phyloP scores from a whole-genome alignment of 2,888 invertebrate genomes.

The Galerucella calmariensis region DNA sequence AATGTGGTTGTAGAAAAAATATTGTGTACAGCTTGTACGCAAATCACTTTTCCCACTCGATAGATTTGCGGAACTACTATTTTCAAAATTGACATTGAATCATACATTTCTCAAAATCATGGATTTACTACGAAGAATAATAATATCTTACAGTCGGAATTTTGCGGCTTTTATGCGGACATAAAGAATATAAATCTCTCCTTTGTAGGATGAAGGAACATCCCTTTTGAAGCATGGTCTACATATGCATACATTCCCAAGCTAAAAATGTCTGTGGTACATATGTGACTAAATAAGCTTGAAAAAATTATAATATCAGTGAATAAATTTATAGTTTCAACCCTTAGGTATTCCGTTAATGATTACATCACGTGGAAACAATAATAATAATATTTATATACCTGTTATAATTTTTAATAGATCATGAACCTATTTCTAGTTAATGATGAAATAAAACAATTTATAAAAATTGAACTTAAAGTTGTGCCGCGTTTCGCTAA shows the following conservation, averaged over 20 bases:
- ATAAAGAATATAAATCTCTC: constrained; percentile 20
- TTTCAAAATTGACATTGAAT: no score
- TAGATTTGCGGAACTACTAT: no score
- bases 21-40: no score
- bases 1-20: no score
- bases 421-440: no score
- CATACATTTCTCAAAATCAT: background rate
- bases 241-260: constrained; percentile 26
- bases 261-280: constrained; percentile 19
- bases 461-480: no score
- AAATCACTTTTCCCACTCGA: no score
- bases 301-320: background rate
- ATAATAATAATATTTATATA: no score
- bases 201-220: constrained; percentile 14
- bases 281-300: constrained; percentile 13
- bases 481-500: no score
- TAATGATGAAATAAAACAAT: no score
- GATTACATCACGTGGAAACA: no score
- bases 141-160: background rate
- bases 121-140: background rate
- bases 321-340: background rate
- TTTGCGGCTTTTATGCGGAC: background rate
- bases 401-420: no score
- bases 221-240: constrained; percentile 22
- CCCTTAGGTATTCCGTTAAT: background rate